Percentiles rank a stretch among this genome's conserved stretches.
phyloP scores from a whole-genome alignment of 1,140 invertebrate genomes.

The Eurosta solidaginis region DNA sequence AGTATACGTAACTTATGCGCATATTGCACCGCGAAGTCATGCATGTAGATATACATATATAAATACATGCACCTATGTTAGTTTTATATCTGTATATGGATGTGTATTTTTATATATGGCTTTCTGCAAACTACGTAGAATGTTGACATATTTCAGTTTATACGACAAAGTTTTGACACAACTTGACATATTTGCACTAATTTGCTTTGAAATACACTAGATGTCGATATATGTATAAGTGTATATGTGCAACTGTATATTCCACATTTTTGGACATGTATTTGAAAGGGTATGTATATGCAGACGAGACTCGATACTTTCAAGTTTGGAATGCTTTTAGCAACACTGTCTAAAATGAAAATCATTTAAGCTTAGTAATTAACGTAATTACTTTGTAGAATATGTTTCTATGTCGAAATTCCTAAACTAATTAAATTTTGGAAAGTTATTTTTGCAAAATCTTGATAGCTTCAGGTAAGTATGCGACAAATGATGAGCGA shows the following conservation, averaged over 20 bases:
- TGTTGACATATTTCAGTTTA: neutral
- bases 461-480: too few relatives aligned
- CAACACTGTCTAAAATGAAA: neutral
- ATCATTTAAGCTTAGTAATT: neutral
- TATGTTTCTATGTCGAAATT: too few relatives aligned
- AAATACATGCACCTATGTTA: too few relatives aligned
- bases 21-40: neutral
- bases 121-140: too few relatives aligned
- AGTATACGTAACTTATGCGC: neutral
- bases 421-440: too few relatives aligned
- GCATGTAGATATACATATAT: neutral
- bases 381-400: neutral
- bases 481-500: too few relatives aligned
- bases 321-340: neutral
- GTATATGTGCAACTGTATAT: neutral
- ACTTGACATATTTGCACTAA: neutral
- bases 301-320: neutral
- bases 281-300: neutral
- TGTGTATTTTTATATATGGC: too few relatives aligned
- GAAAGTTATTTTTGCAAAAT: too few relatives aligned
- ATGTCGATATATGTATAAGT: neutral
- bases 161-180: constrained; percentile 6
- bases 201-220: neutral
- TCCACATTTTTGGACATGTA: neutral
- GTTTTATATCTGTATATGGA: too few relatives aligned